Conservation (phyloP, 1,140 invertebrate genomes). For the Drosophila auraria region DNA sequence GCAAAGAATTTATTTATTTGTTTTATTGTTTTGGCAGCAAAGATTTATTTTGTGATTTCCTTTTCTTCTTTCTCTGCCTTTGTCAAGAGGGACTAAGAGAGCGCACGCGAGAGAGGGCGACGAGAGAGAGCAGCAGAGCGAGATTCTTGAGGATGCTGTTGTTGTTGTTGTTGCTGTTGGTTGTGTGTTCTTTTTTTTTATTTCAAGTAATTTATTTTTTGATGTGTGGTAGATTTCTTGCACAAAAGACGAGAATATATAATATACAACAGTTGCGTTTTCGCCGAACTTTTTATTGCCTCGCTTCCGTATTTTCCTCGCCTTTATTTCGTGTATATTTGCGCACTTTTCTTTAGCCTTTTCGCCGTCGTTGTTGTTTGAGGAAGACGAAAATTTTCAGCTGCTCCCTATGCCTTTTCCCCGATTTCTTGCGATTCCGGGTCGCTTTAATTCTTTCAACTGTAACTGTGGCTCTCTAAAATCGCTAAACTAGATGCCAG, state of each 20-base stretch:
- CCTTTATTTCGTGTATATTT: constrained; percentile 28
- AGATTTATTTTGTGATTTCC: constrained; percentile 19
- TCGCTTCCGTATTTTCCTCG: constrained; percentile 48
- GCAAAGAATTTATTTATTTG: constrained; percentile 14
- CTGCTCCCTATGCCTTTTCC: constrained; percentile 17
- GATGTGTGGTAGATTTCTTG: constrained; percentile 34
- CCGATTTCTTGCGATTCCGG: constrained; percentile 20
- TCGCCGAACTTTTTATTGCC: constrained; percentile 36
- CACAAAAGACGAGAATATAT: constrained; percentile 47
- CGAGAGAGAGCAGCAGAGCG: constrained; percentile 8
- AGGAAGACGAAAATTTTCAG: constrained; percentile 36
- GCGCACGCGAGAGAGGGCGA: constrained; percentile 1
- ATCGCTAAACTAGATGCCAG: constrained; percentile 24
- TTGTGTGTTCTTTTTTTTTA: constrained; percentile 17
- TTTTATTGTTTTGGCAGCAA: constrained; percentile 24
- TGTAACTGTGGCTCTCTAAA: constrained; percentile 13
- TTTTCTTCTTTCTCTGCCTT: constrained; percentile 28
- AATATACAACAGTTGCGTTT: constrained; percentile 44
- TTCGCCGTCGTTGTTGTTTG: constrained; percentile 16
- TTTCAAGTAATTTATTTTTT: constrained; percentile 47
- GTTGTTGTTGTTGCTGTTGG: constrained; percentile 28
- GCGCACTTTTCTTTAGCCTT: constrained; percentile 40
- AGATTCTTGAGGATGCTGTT: constrained; percentile 45
- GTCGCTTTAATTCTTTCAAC: constrained; percentile 5
- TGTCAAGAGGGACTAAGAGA: constrained; percentile 11